Evolutionary conservation across 2,113 vertebrate species (phyloP).

Genomic region (Periophthalmodon schlosseri): DNA sequence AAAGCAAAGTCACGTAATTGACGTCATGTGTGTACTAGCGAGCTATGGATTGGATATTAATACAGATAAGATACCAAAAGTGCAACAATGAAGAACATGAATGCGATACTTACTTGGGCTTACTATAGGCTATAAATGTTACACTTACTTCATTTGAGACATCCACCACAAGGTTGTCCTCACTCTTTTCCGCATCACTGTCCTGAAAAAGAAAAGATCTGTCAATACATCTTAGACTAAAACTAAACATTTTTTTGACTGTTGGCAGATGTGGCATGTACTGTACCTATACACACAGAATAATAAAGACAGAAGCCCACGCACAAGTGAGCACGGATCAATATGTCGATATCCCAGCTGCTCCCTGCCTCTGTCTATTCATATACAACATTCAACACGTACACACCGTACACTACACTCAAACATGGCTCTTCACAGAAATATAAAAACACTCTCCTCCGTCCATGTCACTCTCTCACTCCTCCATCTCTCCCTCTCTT

Average conservation of each 20-base stretch:
- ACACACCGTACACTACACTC: slow-evolving; percentile 28
- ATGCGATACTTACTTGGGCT: no score
- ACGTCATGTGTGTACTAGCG: neutral
- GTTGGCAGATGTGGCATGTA: neutral
- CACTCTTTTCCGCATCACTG: slow-evolving; percentile 75
- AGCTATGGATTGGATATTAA: neutral
- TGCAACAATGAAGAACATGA: no score
- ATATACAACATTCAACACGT: slow-evolving; percentile 52
- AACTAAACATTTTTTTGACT: neutral
- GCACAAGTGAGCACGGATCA: slow-evolving; percentile 42
- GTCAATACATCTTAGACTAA: neutral
- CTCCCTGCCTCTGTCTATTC: slow-evolving; percentile 39
- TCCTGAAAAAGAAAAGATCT: slow-evolving; percentile 49
- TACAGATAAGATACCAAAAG: no score
- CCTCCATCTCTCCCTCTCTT: slow-evolving; percentile 16
- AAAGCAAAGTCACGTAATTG: no score
- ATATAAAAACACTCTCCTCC: slow-evolving; percentile 28
- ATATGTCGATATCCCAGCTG: slow-evolving; percentile 54
- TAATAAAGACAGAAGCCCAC: slow-evolving; percentile 30
- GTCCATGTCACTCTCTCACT: slow-evolving; percentile 34
- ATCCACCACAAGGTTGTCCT: slow-evolving; percentile 75
- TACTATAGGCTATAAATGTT: neutral
- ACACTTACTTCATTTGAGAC: slow-evolving; percentile 69
- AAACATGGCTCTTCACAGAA: slow-evolving; percentile 22
- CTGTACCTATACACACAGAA: slow-evolving; percentile 14